Evolutionary conservation across 2,888 invertebrate genomes (phyloP).

Genomic region (Falcaria lacertinaria): DNA sequence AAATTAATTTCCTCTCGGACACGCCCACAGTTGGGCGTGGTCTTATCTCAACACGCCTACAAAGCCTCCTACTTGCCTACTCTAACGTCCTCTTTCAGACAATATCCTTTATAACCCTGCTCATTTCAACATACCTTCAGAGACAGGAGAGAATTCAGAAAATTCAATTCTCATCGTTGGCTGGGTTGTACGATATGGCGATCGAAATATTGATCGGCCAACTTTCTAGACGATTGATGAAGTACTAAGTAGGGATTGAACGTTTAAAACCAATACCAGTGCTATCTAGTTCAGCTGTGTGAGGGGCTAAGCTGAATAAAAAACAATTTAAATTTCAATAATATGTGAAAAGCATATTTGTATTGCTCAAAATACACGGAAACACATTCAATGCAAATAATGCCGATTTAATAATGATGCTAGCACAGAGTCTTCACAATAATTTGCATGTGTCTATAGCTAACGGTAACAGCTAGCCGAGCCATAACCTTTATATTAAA

Average conservation of each 20-base stretch:
- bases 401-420: too few relatives aligned
- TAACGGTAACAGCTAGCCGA: too few relatives aligned
- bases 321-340: too few relatives aligned
- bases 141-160: slow-evolving; percentile 23
- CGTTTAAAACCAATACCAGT: slow-evolving; percentile 6
- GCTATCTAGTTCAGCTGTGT: too few relatives aligned
- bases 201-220: slow-evolving; percentile 66
- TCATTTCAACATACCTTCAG: slow-evolving; percentile 36
- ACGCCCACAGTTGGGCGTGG: slow-evolving; percentile 69
- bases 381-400: too few relatives aligned
- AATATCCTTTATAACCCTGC: slow-evolving; percentile 54
- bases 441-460: too few relatives aligned
- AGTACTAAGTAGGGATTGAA: slow-evolving; percentile 34
- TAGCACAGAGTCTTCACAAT: too few relatives aligned
- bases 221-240: slow-evolving; percentile 77
- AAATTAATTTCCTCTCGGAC: slow-evolving; percentile 31
- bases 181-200: slow-evolving; percentile 46
- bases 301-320: too few relatives aligned
- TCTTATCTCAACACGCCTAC: slow-evolving; percentile 53
- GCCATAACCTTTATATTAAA: too few relatives aligned
- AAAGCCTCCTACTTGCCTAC: slow-evolving; percentile 47
- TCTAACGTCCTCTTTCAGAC: slow-evolving; percentile 50
- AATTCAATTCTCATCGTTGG: slow-evolving; percentile 25
- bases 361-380: too few relatives aligned
- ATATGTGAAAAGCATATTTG: too few relatives aligned